These are phyloP conservation scores for Turdus rufiventris DNA, from an alignment of 2,113 vertebrate genomes.

Conservation along the genomic window DNA sequence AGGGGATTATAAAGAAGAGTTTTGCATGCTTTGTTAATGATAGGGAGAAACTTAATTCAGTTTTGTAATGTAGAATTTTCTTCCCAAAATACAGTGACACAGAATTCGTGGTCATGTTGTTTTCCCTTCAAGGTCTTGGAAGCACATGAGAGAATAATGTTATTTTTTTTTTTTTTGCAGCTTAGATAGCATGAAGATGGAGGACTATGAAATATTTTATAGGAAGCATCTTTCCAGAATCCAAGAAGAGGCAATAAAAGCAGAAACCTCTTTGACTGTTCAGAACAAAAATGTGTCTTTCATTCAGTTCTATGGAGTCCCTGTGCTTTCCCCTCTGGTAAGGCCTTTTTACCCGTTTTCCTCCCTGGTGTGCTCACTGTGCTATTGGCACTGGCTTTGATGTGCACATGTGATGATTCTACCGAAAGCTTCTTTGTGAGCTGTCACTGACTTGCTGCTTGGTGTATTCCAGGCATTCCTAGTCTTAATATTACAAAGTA, in stretches of 20 bases:
- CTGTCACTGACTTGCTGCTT: not conserved
- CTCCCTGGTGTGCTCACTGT: not conserved
- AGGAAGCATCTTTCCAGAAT: conserved; percentile 75
- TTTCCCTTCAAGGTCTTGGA: not conserved
- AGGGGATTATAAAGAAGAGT: not conserved
- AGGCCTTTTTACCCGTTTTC: not conserved
- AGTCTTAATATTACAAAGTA: not conserved
- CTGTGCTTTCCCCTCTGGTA: conserved; percentile 88
- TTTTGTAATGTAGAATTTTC: not conserved
- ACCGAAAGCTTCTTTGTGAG: not conserved
- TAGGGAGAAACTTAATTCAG: not conserved
- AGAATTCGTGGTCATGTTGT: not conserved
- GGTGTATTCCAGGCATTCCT: not conserved
- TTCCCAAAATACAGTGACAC: not conserved
- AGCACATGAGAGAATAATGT: not conserved
- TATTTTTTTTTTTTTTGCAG: not conserved
- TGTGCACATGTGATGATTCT: not conserved
- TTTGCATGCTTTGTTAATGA: not conserved
- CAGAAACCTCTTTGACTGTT: conserved; percentile 31
- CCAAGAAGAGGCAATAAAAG: conserved; percentile 65
- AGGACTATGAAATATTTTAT: conserved; percentile 88
- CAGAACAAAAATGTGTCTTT: conserved; percentile 70
- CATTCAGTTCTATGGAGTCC: conserved; percentile 82
- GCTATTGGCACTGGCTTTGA: not conserved
- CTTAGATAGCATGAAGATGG: conserved; percentile 73